Percentiles rank a stretch among this genome's conserved stretches.
These are phyloP conservation scores for Knipowitschia caucasica DNA, from an alignment of 2,797 vertebrate genomes.

Conservation along the genomic window DNA sequence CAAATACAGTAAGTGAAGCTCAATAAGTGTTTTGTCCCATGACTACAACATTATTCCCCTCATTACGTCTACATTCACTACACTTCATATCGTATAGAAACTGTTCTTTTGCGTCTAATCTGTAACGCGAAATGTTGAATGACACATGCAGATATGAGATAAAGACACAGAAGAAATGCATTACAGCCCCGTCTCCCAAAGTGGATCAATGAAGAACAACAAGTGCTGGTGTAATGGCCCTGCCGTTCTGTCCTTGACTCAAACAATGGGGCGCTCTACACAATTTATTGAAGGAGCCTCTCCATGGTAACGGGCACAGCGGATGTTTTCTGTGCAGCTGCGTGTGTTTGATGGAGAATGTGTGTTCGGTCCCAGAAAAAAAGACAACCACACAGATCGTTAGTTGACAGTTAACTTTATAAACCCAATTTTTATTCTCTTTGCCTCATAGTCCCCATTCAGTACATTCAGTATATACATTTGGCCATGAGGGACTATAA, in stretches of 20 bases:
- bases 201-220: conserved; percentile 52
- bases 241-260: conserved; percentile 45
- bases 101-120: not conserved
- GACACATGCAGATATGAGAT: conserved; percentile 13
- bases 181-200: conserved; percentile 27
- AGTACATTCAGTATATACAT: conserved; percentile 85
- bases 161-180: conserved; percentile 4
- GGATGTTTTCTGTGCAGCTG: conserved; percentile 1
- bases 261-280: conserved; percentile 42
- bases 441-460: conserved; percentile 72
- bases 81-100: too few relatives aligned
- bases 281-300: conserved; percentile 41
- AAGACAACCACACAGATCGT: conserved; percentile 10
- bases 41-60: too few relatives aligned
- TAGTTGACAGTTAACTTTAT: conserved; percentile 68
- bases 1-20: too few relatives aligned
- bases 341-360: conserved; percentile 10
- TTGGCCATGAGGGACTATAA: conserved; percentile 77
- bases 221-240: conserved; percentile 44
- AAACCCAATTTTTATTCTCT: conserved; percentile 77
- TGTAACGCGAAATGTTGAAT: not conserved
- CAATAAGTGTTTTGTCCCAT: too few relatives aligned
- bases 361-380: not conserved
- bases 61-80: too few relatives aligned
- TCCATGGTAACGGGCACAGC: conserved; percentile 61